Conservation (phyloP, 2,113 vertebrate genomes). For the Paratilapia polleni region DNA sequence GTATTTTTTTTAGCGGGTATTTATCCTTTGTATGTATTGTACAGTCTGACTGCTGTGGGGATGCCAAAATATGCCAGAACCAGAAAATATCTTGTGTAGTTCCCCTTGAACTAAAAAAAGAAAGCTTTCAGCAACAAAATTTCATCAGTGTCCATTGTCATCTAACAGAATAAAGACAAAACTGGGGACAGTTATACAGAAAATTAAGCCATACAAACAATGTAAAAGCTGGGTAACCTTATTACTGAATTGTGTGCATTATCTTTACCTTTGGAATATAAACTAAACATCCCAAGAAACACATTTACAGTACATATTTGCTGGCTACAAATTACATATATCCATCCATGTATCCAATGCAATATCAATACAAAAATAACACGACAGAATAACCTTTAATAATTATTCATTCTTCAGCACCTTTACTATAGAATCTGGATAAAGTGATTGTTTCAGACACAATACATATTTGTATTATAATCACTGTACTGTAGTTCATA, state of each 20-base stretch:
- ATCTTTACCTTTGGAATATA: background rate
- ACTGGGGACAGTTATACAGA: background rate
- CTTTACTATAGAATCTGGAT: background rate
- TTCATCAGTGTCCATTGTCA: slow-evolving; percentile 3
- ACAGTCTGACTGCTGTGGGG: no score
- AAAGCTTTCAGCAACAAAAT: background rate
- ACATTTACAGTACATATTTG: background rate
- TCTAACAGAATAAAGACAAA: background rate
- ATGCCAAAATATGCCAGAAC: background rate
- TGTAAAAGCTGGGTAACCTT: background rate
- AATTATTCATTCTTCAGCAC: no score
- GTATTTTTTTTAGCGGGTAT: no score
- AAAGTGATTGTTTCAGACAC: background rate
- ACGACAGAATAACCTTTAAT: no score
- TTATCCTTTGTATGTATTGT: no score
- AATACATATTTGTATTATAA: background rate
- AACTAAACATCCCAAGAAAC: background rate
- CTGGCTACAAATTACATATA: no score
- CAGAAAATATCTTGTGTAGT: slow-evolving; percentile 4
- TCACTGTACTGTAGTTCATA: background rate
- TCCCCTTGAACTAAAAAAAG: background rate
- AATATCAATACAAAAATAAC: no score
- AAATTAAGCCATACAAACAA: background rate
- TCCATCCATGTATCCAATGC: no score
- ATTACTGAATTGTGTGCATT: background rate